phyloP scores from a whole-genome alignment of 2,797 vertebrate species.

The Falco novaeseelandiae region DNA sequence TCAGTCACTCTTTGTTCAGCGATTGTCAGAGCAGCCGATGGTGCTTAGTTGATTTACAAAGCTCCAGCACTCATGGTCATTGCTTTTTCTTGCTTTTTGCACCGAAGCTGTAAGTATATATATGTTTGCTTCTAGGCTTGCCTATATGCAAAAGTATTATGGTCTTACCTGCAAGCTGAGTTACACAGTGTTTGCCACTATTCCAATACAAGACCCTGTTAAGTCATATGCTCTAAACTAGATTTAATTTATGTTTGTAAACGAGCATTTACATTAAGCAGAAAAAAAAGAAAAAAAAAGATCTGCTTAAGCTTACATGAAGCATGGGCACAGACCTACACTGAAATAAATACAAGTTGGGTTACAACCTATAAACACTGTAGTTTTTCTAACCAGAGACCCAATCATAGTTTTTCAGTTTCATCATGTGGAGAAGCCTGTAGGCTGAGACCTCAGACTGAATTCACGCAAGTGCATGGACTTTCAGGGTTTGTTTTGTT shows the following conservation, averaged over 20 bases:
- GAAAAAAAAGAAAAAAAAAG: rapidly evolving
- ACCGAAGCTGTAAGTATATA: too few relatives aligned
- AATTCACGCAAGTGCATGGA: background rate
- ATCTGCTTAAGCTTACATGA: background rate
- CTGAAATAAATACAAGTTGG: background rate
- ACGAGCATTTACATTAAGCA: background rate
- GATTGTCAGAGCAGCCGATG: background rate
- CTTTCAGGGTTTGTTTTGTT: background rate
- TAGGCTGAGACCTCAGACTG: background rate
- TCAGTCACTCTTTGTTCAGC: background rate
- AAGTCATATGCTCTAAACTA: background rate
- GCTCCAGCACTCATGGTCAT: background rate
- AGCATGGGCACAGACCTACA: background rate
- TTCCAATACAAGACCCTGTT: background rate
- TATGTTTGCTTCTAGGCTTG: background rate
- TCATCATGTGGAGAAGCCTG: background rate
- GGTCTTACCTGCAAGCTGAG: constrained; percentile 2
- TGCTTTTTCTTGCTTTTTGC: background rate
- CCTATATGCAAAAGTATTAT: background rate
- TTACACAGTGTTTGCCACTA: background rate
- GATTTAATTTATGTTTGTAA: constrained; percentile 20
- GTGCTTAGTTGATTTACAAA: background rate
- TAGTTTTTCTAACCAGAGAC: background rate
- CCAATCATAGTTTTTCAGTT: rapidly evolving
- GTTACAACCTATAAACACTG: background rate